Evolutionary conservation across 2,797 vertebrate species (phyloP).

Genomic region (Mustela erminea): DNA sequence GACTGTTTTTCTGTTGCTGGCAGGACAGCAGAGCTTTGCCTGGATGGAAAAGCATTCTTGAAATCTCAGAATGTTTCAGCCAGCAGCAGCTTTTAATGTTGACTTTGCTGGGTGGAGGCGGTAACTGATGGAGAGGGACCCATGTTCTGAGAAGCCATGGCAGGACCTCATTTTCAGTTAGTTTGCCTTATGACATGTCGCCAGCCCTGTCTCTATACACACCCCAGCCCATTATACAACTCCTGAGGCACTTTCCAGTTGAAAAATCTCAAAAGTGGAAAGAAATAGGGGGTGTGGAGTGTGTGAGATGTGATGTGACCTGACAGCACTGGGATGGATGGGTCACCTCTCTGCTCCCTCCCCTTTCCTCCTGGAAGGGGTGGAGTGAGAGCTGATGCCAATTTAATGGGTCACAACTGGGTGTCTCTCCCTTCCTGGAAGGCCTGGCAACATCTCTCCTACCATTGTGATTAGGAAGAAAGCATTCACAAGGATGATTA

Average conservation of each 20-base stretch:
- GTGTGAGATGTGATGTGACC: not conserved
- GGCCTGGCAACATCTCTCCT: constrained; percentile 82
- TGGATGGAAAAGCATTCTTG: not conserved
- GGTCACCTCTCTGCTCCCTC: not conserved
- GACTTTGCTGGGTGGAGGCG: not conserved
- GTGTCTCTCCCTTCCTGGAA: constrained; percentile 91
- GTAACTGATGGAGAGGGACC: not conserved
- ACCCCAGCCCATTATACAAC: not conserved
- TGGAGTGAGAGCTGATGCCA: constrained; percentile 86
- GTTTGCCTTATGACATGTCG: not conserved
- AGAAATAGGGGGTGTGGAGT: not conserved
- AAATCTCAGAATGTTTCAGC: not conserved
- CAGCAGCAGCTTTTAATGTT: not conserved
- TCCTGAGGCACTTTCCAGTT: not conserved
- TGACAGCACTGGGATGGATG: not conserved
- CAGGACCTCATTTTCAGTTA: not conserved
- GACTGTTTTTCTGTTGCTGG: not conserved
- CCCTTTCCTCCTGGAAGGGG: constrained; percentile 84
- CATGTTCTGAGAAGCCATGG: not conserved
- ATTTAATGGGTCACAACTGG: constrained; percentile 85
- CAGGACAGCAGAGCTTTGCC: not conserved
- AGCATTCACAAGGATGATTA: constrained; percentile 85
- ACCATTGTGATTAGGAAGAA: constrained; percentile 80
- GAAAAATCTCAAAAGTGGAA: constrained; percentile 17
- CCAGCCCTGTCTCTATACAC: not conserved